These are phyloP conservation scores for Upupa epops DNA, from an alignment of 2,113 vertebrate species.

Conservation along the genomic window DNA sequence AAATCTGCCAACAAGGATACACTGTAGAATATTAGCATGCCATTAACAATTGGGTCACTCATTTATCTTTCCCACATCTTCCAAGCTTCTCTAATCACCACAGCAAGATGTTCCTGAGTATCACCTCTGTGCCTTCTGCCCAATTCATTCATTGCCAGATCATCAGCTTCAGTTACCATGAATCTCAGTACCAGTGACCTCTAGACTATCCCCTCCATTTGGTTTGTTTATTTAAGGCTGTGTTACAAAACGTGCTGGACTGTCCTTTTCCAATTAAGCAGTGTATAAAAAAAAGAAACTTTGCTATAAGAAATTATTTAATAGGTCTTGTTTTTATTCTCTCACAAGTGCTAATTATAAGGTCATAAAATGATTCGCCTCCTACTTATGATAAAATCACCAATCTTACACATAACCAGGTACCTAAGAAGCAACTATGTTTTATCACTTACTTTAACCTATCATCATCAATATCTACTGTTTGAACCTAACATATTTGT, in stretches of 20 bases:
- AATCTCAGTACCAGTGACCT: not conserved
- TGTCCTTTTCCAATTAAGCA: not conserved
- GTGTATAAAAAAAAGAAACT: not conserved
- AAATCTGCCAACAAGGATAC: not conserved
- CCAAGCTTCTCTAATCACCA: not conserved
- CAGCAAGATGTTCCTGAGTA: not conserved
- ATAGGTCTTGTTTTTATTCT: slow-evolving; percentile 3
- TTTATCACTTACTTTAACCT: not conserved
- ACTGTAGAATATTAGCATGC: not conserved
- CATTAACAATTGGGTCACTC: not conserved
- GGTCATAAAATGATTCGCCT: slow-evolving; percentile 29
- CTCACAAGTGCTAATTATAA: slow-evolving; percentile 21
- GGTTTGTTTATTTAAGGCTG: slow-evolving; percentile 17
- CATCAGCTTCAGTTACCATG: not conserved
- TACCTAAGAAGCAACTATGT: not conserved
- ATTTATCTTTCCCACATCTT: not conserved
- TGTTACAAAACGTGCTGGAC: not conserved
- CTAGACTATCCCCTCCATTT: not conserved
- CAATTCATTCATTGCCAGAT: not conserved
- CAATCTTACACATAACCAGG: slow-evolving; percentile 4
- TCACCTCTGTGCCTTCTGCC: not conserved
- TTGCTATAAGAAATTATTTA: slow-evolving; percentile 28
- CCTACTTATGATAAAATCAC: slow-evolving; percentile 27
- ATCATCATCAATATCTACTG: not conserved
- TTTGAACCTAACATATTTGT: not conserved